Percentiles rank a stretch among this genome's conserved stretches.
These are phyloP conservation scores for Echiichthys vipera DNA, from an alignment of 2,797 vertebrate genomes.

Conservation along the genomic window DNA sequence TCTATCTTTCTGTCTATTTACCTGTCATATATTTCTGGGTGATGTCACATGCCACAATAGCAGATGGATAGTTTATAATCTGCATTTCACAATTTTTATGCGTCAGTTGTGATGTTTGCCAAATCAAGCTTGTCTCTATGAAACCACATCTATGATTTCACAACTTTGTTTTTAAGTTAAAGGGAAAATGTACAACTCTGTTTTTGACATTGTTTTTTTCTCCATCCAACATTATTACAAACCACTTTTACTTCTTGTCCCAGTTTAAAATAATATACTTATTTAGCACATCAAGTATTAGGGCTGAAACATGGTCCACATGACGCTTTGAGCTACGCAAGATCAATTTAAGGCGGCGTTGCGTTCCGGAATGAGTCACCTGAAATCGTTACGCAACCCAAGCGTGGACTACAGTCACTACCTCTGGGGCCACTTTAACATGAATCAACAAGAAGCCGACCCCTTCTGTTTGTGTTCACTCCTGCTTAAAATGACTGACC, in stretches of 20 bases:
- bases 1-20: no score
- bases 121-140: constrained; percentile 11
- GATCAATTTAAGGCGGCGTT: no score
- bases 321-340: no score
- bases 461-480: no score
- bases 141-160: not conserved
- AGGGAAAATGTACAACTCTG: not conserved
- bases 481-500: no score
- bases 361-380: no score
- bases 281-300: not conserved
- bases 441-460: no score
- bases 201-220: not conserved
- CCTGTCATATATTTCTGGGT: not conserved
- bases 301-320: no score
- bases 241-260: not conserved
- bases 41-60: not conserved
- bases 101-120: constrained; percentile 13
- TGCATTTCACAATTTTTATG: constrained; percentile 14
- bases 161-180: constrained; percentile 4
- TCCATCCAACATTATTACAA: not conserved
- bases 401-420: no score
- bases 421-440: no score
- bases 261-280: not conserved
- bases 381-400: no score
- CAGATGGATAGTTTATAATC: not conserved